phyloP scores from a whole-genome alignment of 2,888 invertebrate genomes.

The Agrochola circellaris region DNA sequence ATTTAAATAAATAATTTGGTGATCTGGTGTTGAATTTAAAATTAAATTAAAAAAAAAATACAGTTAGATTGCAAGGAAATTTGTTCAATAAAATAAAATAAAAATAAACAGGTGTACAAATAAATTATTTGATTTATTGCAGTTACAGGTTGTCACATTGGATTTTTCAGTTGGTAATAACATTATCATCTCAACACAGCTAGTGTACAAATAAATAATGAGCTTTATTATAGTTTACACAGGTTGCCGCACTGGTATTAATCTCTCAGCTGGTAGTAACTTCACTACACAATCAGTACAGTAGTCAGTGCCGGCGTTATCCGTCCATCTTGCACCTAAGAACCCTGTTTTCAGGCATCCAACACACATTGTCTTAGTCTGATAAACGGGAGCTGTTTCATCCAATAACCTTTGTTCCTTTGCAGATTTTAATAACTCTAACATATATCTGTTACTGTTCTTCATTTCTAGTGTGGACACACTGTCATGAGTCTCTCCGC shows the following conservation, averaged over 20 bases:
- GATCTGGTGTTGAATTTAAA: constrained; percentile 30
- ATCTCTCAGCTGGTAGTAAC: constrained; percentile 81
- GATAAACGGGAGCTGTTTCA: constrained; percentile 84
- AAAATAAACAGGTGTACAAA: constrained; percentile 30
- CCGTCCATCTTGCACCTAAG: constrained; percentile 87
- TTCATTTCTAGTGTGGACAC: constrained; percentile 73
- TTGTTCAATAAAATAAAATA: constrained; percentile 5
- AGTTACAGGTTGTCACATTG: constrained; percentile 31
- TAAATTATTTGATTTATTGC: constrained; percentile 48
- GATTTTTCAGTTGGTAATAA: constrained; percentile 2
- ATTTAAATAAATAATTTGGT: constrained; percentile 35
- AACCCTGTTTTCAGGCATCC: constrained; percentile 86
- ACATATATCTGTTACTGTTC: constrained; percentile 76
- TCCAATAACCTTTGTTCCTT: constrained; percentile 85
- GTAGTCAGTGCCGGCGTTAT: constrained; percentile 87
- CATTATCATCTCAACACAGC: not conserved
- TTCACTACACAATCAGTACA: constrained; percentile 88
- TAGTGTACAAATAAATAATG: constrained; percentile 24
- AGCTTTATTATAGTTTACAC: constrained; percentile 59
- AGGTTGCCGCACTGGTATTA: constrained; percentile 81
- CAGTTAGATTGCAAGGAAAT: not conserved
- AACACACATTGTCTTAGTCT: constrained; percentile 85
- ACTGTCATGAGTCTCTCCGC: constrained; percentile 76
- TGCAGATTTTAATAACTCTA: constrained; percentile 83
- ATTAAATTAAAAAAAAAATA: constrained; percentile 9